Conservation (phyloP, 2,797 vertebrate species). For the Ara ararauna region DNA sequence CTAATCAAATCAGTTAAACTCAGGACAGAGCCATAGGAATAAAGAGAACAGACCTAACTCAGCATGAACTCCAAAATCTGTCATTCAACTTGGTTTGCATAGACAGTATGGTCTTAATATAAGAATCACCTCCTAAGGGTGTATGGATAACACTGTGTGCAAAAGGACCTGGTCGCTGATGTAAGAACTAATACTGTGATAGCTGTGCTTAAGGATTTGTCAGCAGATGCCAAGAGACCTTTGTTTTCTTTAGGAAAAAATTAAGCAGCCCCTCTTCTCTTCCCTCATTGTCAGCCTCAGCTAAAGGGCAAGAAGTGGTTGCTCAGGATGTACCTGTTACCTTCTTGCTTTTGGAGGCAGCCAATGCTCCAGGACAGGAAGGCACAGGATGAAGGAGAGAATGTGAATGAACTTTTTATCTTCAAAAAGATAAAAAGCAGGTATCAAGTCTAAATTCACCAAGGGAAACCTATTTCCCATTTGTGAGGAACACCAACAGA, state of each 20-base stretch:
- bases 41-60: not conserved
- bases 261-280: not conserved
- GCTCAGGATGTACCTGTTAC: not conserved
- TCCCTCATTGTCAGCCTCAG: not conserved
- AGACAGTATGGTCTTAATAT: not conserved
- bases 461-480: not conserved
- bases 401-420: not conserved
- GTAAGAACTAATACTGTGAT: not conserved
- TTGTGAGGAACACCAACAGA: not conserved
- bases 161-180: not conserved
- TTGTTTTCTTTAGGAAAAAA: not conserved
- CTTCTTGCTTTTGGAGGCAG: not conserved
- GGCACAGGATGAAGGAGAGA: not conserved
- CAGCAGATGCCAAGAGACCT: not conserved
- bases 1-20: constrained; percentile 33
- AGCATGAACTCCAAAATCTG: not conserved
- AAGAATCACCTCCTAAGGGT: not conserved
- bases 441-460: not conserved
- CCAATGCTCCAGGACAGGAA: not conserved
- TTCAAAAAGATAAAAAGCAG: not conserved
- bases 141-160: not conserved
- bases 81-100: not conserved
- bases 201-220: not conserved
- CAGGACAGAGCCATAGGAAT: not conserved
- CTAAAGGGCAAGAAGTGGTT: not conserved